Evolutionary conservation across 2,888 invertebrate genomes (phyloP).

Genomic region (Parasteatoda lunata): DNA sequence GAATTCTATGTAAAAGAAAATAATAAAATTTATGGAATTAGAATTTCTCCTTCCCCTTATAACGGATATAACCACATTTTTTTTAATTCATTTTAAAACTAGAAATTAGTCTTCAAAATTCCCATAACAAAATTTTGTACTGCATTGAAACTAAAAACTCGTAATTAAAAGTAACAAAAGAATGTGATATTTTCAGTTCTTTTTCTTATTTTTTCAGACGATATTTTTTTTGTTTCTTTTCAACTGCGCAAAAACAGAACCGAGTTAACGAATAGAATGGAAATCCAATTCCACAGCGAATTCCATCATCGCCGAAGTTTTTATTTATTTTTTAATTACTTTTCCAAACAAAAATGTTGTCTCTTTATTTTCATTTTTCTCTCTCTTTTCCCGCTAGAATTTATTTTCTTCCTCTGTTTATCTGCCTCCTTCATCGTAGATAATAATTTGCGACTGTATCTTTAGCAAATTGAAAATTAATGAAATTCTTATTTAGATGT

Average conservation of each 20-base stretch:
- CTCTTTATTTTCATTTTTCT: neutral
- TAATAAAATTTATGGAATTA: conserved; percentile 1
- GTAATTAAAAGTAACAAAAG: conserved; percentile 5
- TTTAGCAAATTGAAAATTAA: conserved; percentile 1
- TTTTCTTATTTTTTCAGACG: too few relatives aligned
- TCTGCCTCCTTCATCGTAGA: neutral
- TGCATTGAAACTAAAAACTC: conserved; percentile 2
- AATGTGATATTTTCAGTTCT: neutral
- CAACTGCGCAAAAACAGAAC: neutral
- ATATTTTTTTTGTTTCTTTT: too few relatives aligned
- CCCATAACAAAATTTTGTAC: neutral
- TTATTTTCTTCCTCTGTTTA: neutral
- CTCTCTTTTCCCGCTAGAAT: neutral
- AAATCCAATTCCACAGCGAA: neutral
- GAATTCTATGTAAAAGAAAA: neutral
- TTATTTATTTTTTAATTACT: conserved; percentile 1
- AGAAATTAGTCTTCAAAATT: conserved; percentile 5
- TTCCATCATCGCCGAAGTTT: neutral
- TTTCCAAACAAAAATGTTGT: neutral
- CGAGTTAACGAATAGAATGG: neutral
- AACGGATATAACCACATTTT: neutral
- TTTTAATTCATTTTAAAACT: neutral
- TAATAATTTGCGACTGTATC: neutral
- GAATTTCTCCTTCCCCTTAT: neutral
- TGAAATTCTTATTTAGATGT: neutral